phyloP scores from a whole-genome alignment of 2,797 vertebrate genomes.

The Tachyglossus aculeatus region DNA sequence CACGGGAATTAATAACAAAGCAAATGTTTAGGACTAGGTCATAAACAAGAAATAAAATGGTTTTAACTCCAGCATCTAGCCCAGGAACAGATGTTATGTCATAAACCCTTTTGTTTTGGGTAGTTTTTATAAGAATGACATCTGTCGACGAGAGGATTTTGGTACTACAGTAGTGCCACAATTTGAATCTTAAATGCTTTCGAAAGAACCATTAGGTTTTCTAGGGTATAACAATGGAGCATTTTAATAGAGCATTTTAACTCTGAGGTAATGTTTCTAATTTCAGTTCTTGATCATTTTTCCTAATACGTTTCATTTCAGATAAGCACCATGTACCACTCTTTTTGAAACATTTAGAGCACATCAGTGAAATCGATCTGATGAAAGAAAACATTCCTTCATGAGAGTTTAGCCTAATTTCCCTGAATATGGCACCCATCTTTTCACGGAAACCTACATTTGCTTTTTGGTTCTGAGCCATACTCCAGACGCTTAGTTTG shows the following conservation, averaged over 20 bases:
- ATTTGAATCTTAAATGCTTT: slow-evolving; percentile 72
- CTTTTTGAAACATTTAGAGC: slow-evolving; percentile 33
- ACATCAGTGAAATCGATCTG: slow-evolving; percentile 35
- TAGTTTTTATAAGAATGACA: slow-evolving; percentile 69
- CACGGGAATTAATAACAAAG: slow-evolving; percentile 66
- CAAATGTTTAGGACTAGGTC: slow-evolving; percentile 67
- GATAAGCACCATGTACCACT: slow-evolving; percentile 34
- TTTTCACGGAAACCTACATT: slow-evolving; percentile 36
- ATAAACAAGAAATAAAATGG: slow-evolving; percentile 66
- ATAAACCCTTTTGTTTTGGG: slow-evolving; percentile 74
- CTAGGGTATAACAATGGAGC: slow-evolving; percentile 70
- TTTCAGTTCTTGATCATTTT: slow-evolving; percentile 53
- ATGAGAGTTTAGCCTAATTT: slow-evolving; percentile 21
- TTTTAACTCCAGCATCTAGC: slow-evolving; percentile 65
- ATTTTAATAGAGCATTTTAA: slow-evolving; percentile 60
- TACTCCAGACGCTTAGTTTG: slow-evolving; percentile 16
- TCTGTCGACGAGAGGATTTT: slow-evolving; percentile 75
- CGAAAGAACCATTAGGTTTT: slow-evolving; percentile 68
- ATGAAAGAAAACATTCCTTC: slow-evolving; percentile 21
- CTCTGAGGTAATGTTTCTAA: slow-evolving; percentile 39
- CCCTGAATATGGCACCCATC: slow-evolving; percentile 17
- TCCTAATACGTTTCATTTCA: slow-evolving; percentile 51
- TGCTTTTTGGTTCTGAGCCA: slow-evolving; percentile 49
- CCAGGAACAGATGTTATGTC: slow-evolving; percentile 73
- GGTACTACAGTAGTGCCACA: slow-evolving; percentile 68